phyloP scores from a whole-genome alignment of 2,888 invertebrate species.

The Crossocerus cetratus region DNA sequence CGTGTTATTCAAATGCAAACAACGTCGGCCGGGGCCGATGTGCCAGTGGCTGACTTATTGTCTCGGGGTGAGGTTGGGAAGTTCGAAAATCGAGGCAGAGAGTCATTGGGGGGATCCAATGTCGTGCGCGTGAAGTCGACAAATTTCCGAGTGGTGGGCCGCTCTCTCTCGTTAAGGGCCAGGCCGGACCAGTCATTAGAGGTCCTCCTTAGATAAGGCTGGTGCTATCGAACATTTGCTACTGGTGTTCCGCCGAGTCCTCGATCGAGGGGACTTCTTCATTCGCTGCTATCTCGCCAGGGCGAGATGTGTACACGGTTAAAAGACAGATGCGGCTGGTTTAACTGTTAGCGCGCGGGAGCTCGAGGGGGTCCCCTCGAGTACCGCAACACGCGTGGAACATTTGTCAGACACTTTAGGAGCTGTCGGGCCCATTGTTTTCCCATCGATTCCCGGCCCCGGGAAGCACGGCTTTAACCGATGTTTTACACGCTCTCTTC shows the following conservation, averaged over 20 bases:
- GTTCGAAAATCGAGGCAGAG: constrained; percentile 31
- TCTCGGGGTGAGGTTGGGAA: constrained; percentile 37
- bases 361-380: neutral
- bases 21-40: constrained; percentile 52
- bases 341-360: neutral
- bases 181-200: neutral
- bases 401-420: constrained; percentile 74
- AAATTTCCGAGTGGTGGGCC: neutral
- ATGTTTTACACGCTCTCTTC: constrained; percentile 75
- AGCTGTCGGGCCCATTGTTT: constrained; percentile 70
- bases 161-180: neutral
- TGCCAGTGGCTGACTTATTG: constrained; percentile 62
- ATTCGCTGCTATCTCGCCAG: too few relatives aligned
- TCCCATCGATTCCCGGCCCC: constrained; percentile 67
- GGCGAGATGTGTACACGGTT: too few relatives aligned
- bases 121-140: neutral
- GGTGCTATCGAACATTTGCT: too few relatives aligned
- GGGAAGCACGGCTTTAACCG: constrained; percentile 73
- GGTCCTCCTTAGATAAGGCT: neutral
- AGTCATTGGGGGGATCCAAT: neutral
- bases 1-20: constrained; percentile 74
- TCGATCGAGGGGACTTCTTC: too few relatives aligned
- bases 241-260: neutral
- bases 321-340: too few relatives aligned
- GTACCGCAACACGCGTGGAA: constrained; percentile 63